phyloP scores from a whole-genome alignment of 2,113 vertebrate species.

The Vulpes vulpes region DNA sequence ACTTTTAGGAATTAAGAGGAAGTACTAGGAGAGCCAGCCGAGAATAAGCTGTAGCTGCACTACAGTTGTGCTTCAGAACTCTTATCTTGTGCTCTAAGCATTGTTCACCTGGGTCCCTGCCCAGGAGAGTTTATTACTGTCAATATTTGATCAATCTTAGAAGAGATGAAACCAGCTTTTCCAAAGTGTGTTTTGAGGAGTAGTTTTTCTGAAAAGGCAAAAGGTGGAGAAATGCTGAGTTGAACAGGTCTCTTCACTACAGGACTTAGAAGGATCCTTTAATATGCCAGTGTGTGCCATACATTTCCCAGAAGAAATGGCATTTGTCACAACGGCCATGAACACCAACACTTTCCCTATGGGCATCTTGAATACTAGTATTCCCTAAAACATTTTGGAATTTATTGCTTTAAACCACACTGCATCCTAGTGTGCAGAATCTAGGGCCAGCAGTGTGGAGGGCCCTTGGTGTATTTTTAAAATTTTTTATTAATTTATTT shows the following conservation, averaged over 20 bases:
- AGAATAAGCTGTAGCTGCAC: background rate
- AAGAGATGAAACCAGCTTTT: constrained; percentile 36
- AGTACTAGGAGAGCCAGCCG: background rate
- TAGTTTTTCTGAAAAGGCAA: background rate
- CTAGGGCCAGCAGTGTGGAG: background rate
- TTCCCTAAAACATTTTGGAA: constrained; percentile 54
- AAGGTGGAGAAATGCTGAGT: constrained; percentile 1
- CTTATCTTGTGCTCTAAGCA: background rate
- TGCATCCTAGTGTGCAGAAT: constrained; percentile 11
- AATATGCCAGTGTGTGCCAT: background rate
- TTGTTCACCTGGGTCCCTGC: background rate
- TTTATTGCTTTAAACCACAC: constrained; percentile 20
- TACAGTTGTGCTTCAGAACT: background rate
- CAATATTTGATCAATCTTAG: constrained; percentile 47
- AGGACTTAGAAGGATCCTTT: constrained; percentile 30
- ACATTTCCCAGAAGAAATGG: constrained; percentile 6
- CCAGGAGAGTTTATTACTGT: constrained; percentile 29
- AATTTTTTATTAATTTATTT: background rate
- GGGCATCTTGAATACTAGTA: constrained; percentile 32
- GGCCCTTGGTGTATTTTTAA: background rate
- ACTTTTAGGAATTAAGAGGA: constrained; percentile 43
- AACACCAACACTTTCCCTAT: constrained; percentile 31
- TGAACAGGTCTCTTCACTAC: constrained; percentile 3
- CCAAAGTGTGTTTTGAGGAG: background rate
- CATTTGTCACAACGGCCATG: background rate